Percentiles rank a stretch among this genome's conserved stretches.
phyloP scores from a whole-genome alignment of 1,140 invertebrate genomes.

The Achroia grisella region DNA sequence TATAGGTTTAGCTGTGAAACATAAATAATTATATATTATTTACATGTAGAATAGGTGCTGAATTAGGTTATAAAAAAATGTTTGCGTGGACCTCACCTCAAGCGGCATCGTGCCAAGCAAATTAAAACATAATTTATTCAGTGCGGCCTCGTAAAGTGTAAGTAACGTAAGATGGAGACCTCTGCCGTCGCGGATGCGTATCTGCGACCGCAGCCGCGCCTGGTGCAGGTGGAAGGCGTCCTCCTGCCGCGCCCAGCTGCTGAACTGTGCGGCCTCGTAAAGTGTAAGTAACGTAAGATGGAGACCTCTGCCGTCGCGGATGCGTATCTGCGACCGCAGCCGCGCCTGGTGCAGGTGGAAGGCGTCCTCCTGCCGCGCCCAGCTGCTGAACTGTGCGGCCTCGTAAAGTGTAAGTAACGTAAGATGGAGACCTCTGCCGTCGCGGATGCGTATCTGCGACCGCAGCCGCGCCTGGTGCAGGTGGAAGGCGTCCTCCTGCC shows the following conservation, averaged over 20 bases:
- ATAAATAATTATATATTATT: too few relatives aligned
- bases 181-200: conserved; percentile 95
- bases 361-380: conserved; percentile 93
- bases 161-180: conserved; percentile 41
- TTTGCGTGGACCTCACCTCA: too few relatives aligned
- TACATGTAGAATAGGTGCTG: too few relatives aligned
- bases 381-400: conserved; percentile 91
- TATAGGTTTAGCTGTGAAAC: conserved; percentile 92
- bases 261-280: conserved; percentile 95
- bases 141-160: too few relatives aligned
- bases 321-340: conserved; percentile 93
- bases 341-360: conserved; percentile 89
- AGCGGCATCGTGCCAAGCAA: too few relatives aligned
- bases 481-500: conserved; percentile 92
- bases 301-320: conserved; percentile 89
- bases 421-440: conserved; percentile 79
- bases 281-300: conserved; percentile 78
- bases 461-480: conserved; percentile 90
- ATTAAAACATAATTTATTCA: too few relatives aligned
- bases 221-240: conserved; percentile 95
- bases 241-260: conserved; percentile 96
- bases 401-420: conserved; percentile 80
- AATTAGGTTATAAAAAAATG: too few relatives aligned
- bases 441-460: conserved; percentile 95
- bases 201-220: conserved; percentile 91